Base-by-base conservation (phyloP, 2,113 vertebrate species). In the Regulus satrapa region DNA sequence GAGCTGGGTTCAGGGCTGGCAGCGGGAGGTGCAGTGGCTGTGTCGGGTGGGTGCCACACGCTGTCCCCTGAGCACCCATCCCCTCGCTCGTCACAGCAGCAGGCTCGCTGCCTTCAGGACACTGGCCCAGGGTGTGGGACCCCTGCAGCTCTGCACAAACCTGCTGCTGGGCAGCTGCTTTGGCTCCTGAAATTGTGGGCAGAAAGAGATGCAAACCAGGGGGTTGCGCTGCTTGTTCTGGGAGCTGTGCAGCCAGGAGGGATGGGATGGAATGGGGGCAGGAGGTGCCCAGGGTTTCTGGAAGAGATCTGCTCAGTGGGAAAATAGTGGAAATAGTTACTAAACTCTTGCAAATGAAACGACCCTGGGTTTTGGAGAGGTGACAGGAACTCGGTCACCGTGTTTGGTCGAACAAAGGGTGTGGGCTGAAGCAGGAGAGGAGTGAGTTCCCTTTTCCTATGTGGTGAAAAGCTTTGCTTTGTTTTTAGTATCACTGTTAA, bases 161-260 rank as follows among this genome's bases (percentile, higher is more conserved):
- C 20, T 68, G 9, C 4, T 31, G 6, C 5, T 40, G 18, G 21
- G 34, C 38, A 31, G 25, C 19, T 34, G 67, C 38, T 80, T 41
- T 68, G 23, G 23, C 21, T 88, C 86, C 75, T 63, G 52, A 36
- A 69, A 14, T 3, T 0, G 1, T 36, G 76, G 36, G 14, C 1
- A 55, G 49, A 16, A 45, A n/a, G 45, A n/a, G 2, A 36, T 0
- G 24, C 1, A 4, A 6, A 58, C 0, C 10, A 7, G 59, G 7
- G 7, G 17, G 18, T 10, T 45, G 32, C 36, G 7, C 8, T 45
- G 55, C 36, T 61, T 26, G 1, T 31, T 32, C 14, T 49, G 63
- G 45, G 72, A 59, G 56, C 41, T 81, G 59, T 32, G 73, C 0
- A 4, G 62, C 49, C 0, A 0, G 7, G 16, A 68, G 55, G 46